Percentiles rank a stretch among this genome's conserved stretches.
Conservation (phyloP, 2,888 invertebrate species). For the Hypselothyrea guttata region DNA sequence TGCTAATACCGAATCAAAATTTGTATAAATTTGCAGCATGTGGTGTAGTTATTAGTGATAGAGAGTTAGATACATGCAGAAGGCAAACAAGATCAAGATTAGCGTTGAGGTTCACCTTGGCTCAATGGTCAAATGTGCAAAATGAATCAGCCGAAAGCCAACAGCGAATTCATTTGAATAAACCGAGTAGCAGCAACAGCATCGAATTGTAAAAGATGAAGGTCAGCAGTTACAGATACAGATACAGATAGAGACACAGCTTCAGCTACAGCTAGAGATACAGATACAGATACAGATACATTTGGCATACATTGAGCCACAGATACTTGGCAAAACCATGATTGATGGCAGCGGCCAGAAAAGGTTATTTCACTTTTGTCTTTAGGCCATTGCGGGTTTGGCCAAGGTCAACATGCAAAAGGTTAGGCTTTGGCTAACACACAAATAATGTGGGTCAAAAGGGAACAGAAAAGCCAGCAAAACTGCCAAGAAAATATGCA, state of each 20-base stretch:
- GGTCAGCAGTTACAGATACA: constrained; percentile 73
- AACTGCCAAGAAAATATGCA: constrained; percentile 8
- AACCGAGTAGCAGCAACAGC: constrained; percentile 20
- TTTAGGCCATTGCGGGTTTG: constrained; percentile 49
- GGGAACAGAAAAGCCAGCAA: background rate
- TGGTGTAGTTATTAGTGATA: too few species aligned
- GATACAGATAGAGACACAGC: constrained; percentile 11
- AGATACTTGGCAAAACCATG: constrained; percentile 47
- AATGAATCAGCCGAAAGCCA: constrained; percentile 64
- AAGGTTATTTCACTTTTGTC: constrained; percentile 56
- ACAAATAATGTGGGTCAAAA: constrained; percentile 36
- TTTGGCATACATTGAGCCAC: constrained; percentile 14
- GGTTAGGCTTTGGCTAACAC: constrained; percentile 29
- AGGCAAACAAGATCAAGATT: constrained; percentile 75
- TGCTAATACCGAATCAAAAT: too few species aligned
- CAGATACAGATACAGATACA: constrained; percentile 52
- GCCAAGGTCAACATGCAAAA: constrained; percentile 45
- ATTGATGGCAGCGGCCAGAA: constrained; percentile 66
- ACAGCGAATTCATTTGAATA: constrained; percentile 58
- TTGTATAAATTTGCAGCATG: too few species aligned
- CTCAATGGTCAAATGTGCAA: constrained; percentile 78
- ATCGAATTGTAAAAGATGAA: constrained; percentile 68
- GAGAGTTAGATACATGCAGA: constrained; percentile 56
- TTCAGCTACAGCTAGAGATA: constrained; percentile 52
- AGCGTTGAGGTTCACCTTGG: constrained; percentile 73